These are phyloP conservation scores for Eurytoma adleriae DNA, from an alignment of 2,888 invertebrate species.

Conservation along the genomic window DNA sequence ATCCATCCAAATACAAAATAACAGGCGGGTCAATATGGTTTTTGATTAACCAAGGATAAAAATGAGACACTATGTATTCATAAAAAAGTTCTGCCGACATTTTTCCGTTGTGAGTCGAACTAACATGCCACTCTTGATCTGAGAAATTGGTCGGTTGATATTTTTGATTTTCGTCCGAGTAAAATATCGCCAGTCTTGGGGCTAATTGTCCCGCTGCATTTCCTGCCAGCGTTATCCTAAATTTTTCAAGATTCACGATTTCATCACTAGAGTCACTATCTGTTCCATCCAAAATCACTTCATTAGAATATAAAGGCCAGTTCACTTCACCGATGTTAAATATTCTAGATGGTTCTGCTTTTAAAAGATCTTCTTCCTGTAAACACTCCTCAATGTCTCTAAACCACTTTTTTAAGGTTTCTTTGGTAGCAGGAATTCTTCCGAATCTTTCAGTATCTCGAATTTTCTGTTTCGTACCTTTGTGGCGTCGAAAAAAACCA, in stretches of 20 bases:
- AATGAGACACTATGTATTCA: constrained; percentile 20
- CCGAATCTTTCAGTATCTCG: not conserved
- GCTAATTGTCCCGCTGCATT: constrained; percentile 19
- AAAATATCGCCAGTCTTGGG: constrained; percentile 22
- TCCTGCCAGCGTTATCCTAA: not conserved
- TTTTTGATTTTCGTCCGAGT: not conserved
- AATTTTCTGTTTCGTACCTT: not conserved
- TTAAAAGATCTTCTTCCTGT: not conserved
- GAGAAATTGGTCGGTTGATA: not conserved
- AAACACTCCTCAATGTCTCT: not conserved
- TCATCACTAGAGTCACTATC: not conserved
- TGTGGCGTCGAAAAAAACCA: constrained; percentile 8
- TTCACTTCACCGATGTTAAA: constrained; percentile 29
- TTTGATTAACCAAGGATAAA: constrained; percentile 34
- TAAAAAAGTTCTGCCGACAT: constrained; percentile 20
- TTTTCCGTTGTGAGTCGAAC: not conserved
- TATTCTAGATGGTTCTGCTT: constrained; percentile 7
- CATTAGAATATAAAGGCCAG: constrained; percentile 7
- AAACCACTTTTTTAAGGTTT: constrained; percentile 20
- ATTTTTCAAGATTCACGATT: not conserved
- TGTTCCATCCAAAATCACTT: not conserved
- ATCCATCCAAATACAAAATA: constrained; percentile 31
- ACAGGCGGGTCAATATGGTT: constrained; percentile 16
- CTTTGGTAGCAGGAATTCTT: not conserved
- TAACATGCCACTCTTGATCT: not conserved